Conservation (phyloP, 1,140 invertebrate genomes). For the Zaprionus davidi region DNA sequence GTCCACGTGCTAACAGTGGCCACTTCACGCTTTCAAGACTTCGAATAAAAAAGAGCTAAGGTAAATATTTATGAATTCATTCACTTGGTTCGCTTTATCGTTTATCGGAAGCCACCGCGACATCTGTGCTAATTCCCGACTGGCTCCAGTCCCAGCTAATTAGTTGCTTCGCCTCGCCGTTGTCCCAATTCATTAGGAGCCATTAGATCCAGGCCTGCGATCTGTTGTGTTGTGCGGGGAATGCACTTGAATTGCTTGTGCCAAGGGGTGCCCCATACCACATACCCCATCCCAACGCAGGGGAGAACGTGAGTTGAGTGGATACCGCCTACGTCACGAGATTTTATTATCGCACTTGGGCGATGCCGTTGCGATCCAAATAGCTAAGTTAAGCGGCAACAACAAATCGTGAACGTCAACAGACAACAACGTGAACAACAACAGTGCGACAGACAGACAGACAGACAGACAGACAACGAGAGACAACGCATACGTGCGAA, state of each 20-base stretch:
- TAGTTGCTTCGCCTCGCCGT: constrained; percentile 42
- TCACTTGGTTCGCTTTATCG: constrained; percentile 31
- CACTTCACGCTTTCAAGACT: constrained; percentile 60
- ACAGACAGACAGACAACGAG: neutral
- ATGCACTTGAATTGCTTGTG: constrained; percentile 21
- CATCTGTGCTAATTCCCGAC: constrained; percentile 64
- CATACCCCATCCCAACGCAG: neutral
- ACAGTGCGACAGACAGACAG: neutral
- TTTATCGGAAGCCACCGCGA: constrained; percentile 35
- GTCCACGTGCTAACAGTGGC: constrained; percentile 41
- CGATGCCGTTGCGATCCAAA: constrained; percentile 39
- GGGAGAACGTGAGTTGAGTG: constrained; percentile 14
- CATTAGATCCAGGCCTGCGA: constrained; percentile 26
- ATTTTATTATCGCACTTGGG: constrained; percentile 67
- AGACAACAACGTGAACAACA: constrained; percentile 11
- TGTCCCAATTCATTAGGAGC: constrained; percentile 58
- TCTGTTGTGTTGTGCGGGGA: neutral
- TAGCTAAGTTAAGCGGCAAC: constrained; percentile 38
- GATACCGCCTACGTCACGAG: constrained; percentile 48
- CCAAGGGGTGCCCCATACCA: constrained; percentile 4
- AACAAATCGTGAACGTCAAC: constrained; percentile 27
- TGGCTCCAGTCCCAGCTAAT: constrained; percentile 26
- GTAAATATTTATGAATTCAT: constrained; percentile 62
- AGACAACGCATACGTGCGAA: constrained; percentile 58
- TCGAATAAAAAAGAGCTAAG: constrained; percentile 17